Percentiles rank a stretch among this genome's conserved stretches.
Evolutionary conservation across 2,113 vertebrate species (phyloP).

Genomic region (Haplotaxodon microlepis): DNA sequence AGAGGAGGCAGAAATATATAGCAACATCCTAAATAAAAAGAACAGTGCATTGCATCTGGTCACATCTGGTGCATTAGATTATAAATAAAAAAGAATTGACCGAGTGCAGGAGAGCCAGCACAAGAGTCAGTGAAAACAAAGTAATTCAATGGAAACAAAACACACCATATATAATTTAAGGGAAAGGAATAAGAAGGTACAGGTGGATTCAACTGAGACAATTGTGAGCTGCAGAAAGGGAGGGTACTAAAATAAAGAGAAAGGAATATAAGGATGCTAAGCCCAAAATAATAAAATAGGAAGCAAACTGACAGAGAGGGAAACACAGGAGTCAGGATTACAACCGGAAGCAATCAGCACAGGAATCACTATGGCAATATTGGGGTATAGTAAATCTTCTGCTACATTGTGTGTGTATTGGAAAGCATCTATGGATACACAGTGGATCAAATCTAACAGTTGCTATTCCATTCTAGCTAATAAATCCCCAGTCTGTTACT

Average conservation of each 20-base stretch:
- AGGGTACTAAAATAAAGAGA: background rate
- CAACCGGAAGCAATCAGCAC: background rate
- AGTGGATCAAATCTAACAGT: background rate
- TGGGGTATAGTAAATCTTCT: background rate
- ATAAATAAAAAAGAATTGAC: background rate
- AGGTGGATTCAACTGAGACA: background rate
- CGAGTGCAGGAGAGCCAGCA: background rate
- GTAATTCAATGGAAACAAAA: background rate
- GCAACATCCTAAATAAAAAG: background rate
- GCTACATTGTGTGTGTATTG: background rate
- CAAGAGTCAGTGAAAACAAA: background rate
- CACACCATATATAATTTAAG: background rate
- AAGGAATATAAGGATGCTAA: background rate
- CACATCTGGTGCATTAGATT: background rate
- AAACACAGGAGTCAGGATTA: background rate
- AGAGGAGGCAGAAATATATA: no score
- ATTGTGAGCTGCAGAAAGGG: background rate
- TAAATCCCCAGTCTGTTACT: background rate
- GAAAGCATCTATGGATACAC: background rate
- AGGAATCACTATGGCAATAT: background rate
- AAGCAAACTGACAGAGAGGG: background rate
- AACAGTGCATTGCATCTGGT: background rate
- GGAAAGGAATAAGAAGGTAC: background rate
- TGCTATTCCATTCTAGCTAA: background rate
- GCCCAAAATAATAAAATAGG: background rate